These are phyloP conservation scores for Acheta domesticus DNA, from an alignment of 2,888 invertebrate genomes.

Conservation along the genomic window DNA sequence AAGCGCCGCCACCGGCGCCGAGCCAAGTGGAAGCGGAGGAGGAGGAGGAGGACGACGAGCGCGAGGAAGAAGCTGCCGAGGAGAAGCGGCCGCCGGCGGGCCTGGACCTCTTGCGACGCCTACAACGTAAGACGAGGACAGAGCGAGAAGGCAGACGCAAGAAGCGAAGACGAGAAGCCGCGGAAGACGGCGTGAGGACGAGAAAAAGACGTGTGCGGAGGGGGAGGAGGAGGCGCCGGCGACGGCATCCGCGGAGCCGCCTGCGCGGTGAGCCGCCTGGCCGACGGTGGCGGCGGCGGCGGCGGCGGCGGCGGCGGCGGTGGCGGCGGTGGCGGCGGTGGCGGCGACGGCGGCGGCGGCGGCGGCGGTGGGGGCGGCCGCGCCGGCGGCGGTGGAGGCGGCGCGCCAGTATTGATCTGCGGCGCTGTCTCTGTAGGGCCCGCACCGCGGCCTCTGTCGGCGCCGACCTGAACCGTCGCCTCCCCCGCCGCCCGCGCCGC, in stretches of 20 bases:
- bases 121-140: no score
- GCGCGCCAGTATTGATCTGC: background rate
- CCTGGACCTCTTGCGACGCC: no score
- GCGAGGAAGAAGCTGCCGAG: no score
- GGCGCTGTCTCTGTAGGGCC: conserved; percentile 8
- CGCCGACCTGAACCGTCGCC: background rate
- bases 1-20: background rate
- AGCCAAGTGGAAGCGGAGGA: background rate
- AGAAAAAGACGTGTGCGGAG: no score
- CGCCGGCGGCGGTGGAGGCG: background rate
- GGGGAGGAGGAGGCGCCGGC: no score
- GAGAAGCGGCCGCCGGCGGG: no score
- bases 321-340: background rate
- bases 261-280: background rate
- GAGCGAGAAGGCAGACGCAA: no score
- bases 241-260: background rate
- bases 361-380: background rate
- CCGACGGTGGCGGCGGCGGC: no score
- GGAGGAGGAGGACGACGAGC: background rate
- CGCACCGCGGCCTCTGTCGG: conserved; percentile 1
- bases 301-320: no score
- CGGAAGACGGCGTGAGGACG: no score
- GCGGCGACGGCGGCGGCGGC: background rate
- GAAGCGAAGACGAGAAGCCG: no score
- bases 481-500: background rate